Evolutionary conservation across 2,113 vertebrate genomes (phyloP).

Genomic region (Trogon surrucura): DNA sequence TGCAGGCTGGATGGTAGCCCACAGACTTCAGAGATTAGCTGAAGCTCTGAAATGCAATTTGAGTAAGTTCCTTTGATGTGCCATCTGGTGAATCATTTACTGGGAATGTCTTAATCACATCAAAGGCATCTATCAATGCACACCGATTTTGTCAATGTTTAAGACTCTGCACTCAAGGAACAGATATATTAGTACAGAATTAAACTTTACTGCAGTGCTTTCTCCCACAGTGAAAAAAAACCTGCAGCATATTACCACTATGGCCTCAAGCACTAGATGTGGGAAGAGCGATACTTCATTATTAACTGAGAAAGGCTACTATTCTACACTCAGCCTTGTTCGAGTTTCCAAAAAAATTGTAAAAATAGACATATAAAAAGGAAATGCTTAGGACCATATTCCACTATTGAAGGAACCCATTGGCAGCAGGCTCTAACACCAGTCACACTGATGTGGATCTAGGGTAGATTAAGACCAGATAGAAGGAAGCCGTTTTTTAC

Average conservation of each 20-base stretch:
- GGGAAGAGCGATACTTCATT: background rate
- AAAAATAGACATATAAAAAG: background rate
- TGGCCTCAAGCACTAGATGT: background rate
- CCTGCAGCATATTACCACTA: background rate
- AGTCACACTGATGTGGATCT: background rate
- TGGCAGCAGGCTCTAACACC: background rate
- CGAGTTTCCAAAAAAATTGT: background rate
- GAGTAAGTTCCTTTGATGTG: slow-evolving; percentile 49
- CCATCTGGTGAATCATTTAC: slow-evolving; percentile 60
- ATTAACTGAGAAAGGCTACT: background rate
- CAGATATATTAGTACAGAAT: background rate
- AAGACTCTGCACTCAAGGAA: background rate
- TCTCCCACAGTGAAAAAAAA: background rate
- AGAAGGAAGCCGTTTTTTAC: background rate
- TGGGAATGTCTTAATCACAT: slow-evolving; percentile 51
- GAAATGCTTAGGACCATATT: background rate
- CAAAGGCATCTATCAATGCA: slow-evolving; percentile 43
- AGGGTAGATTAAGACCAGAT: background rate
- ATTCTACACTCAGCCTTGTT: background rate
- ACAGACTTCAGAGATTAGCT: slow-evolving; percentile 22
- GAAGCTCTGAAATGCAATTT: slow-evolving; percentile 39
- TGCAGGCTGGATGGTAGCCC: slow-evolving; percentile 14
- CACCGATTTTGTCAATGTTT: background rate
- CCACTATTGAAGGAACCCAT: background rate
- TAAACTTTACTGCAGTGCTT: slow-evolving; percentile 1